Evolutionary conservation across 2,888 invertebrate genomes (phyloP).

Genomic region (Myopa testacea): DNA sequence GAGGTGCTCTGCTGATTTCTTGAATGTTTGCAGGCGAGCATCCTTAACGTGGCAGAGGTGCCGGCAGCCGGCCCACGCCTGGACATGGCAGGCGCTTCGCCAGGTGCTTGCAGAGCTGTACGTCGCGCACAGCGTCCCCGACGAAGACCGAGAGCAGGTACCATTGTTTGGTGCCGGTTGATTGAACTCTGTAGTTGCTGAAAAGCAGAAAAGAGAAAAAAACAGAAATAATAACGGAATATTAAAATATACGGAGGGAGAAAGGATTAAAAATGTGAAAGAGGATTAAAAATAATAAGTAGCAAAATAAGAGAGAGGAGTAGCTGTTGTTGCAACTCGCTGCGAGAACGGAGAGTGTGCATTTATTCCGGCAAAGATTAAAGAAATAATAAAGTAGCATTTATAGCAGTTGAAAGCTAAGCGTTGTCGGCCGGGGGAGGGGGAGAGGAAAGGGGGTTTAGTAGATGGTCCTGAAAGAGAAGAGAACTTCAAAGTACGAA

Average conservation of each 20-base stretch:
- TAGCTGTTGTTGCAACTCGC: neutral
- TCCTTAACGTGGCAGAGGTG: conserved; percentile 60
- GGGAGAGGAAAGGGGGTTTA: neutral
- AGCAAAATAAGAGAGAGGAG: conserved; percentile 19
- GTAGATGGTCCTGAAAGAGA: neutral
- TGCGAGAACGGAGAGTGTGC: conserved; percentile 18
- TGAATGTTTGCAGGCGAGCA: neutral
- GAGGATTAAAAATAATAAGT: conserved; percentile 37
- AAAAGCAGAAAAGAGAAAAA: conserved; percentile 44
- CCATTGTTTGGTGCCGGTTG: conserved; percentile 81
- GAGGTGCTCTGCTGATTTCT: neutral
- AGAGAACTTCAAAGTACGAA: neutral
- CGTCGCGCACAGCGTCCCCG: conserved; percentile 86
- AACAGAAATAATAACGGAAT: conserved; percentile 41
- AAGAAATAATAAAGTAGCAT: conserved; percentile 5
- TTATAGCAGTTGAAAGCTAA: conserved; percentile 15
- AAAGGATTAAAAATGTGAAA: conserved; percentile 36
- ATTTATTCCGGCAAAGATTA: conserved; percentile 11
- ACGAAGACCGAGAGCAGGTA: conserved; percentile 87
- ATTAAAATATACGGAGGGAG: conserved; percentile 41
- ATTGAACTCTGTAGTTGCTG: conserved; percentile 83
- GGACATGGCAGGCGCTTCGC: conserved; percentile 77
- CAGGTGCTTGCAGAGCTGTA: conserved; percentile 82
- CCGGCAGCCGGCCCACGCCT: conserved; percentile 63
- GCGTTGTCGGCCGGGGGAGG: neutral